Conservation (phyloP, 2,113 vertebrate species). For the Actenoides lindsayi region DNA sequence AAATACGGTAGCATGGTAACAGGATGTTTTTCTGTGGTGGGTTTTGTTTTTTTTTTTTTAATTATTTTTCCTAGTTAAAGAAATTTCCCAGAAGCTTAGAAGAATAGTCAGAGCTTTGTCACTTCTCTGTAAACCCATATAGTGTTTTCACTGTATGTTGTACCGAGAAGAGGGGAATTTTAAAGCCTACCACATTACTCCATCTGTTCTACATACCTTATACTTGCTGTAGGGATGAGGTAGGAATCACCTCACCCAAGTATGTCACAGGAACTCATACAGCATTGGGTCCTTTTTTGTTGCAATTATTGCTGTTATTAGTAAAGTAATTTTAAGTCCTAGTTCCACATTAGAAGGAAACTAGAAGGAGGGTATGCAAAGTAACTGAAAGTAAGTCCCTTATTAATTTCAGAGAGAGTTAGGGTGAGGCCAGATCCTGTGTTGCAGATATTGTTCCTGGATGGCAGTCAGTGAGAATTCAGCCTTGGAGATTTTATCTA, state of each 20-base stretch:
- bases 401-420: background rate
- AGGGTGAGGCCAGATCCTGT: background rate
- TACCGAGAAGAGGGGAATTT: background rate
- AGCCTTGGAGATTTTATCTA: background rate
- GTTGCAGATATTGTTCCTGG: background rate
- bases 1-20: background rate
- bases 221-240: background rate
- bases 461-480: background rate
- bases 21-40: background rate
- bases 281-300: background rate
- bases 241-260: background rate
- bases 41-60: too few relatives aligned
- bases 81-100: background rate
- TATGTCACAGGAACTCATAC: background rate
- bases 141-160: background rate
- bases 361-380: background rate
- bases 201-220: background rate
- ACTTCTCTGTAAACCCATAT: background rate
- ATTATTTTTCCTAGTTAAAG: background rate
- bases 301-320: background rate
- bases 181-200: background rate
- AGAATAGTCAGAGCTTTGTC: background rate
- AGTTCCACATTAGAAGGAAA: background rate
- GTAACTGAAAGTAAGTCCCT: background rate
- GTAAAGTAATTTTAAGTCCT: background rate